Conservation (phyloP, 2,888 invertebrate genomes). For the Pterostichus niger region DNA sequence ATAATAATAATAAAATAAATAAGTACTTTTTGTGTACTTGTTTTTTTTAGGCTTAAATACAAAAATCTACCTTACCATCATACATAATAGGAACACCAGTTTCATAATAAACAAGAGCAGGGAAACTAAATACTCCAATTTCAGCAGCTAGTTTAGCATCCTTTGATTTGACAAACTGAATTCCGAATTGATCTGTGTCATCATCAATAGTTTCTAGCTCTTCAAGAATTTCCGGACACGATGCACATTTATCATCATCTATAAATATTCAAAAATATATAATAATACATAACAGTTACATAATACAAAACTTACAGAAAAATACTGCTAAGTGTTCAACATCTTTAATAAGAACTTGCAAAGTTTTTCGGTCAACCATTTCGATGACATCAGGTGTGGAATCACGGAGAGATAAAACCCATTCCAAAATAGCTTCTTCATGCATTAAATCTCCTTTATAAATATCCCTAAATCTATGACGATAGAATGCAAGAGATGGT, state of each 20-base stretch:
- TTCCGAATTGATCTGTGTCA: slow-evolving; percentile 94
- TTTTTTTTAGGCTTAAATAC: neutral
- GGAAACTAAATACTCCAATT: slow-evolving; percentile 95
- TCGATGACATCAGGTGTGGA: slow-evolving; percentile 94
- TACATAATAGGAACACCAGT: slow-evolving; percentile 96
- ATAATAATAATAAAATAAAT: neutral
- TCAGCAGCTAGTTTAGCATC: slow-evolving; percentile 93
- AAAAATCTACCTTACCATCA: slow-evolving; percentile 86
- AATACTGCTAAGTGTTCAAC: slow-evolving; percentile 95
- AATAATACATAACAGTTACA: slow-evolving; percentile 62
- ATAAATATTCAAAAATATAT: slow-evolving; percentile 69
- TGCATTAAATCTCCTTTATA: slow-evolving; percentile 94
- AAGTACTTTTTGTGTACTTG: neutral
- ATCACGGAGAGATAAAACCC: slow-evolving; percentile 92
- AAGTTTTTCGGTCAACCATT: slow-evolving; percentile 92
- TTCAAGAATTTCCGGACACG: slow-evolving; percentile 91
- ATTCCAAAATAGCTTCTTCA: slow-evolving; percentile 92
- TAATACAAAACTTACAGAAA: slow-evolving; percentile 85
- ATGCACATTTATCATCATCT: slow-evolving; percentile 92
- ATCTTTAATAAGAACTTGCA: slow-evolving; percentile 92
- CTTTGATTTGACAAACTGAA: slow-evolving; percentile 95
- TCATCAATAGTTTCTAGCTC: slow-evolving; percentile 95
- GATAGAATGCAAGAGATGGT: slow-evolving; percentile 92
- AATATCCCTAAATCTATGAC: slow-evolving; percentile 92
- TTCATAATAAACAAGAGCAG: slow-evolving; percentile 95